A percentile compares a stretch with the other conserved stretches of the same genome.
Conservation (phyloP, 1,140 invertebrate genomes). For the Pseudomyrmex flavicornis region DNA sequence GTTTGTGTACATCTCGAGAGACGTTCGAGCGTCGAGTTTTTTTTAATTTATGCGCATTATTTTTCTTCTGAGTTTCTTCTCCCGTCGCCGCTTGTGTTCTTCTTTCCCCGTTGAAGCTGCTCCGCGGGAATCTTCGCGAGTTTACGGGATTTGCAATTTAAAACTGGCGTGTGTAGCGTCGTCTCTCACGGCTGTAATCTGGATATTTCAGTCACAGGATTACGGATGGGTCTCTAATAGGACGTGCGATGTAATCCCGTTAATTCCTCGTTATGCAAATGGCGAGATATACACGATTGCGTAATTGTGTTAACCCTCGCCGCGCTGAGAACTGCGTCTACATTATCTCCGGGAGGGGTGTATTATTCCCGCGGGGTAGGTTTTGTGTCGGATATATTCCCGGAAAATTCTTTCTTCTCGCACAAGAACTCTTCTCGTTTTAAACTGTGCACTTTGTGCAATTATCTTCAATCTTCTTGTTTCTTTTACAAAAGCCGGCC, state of each 20-base stretch:
- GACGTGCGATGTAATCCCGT: conserved; percentile 42
- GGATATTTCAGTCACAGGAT: conserved; percentile 38
- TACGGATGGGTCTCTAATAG: conserved; percentile 38
- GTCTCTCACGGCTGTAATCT: conserved; percentile 3
- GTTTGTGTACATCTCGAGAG: neutral
- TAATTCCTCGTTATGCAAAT: conserved; percentile 58
- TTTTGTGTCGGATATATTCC: neutral
- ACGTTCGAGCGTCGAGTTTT: neutral
- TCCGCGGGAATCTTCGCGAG: no score
- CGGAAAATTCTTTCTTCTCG: conserved; percentile 22
- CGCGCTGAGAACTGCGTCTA: conserved; percentile 31
- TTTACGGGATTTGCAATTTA: neutral
- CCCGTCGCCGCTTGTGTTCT: neutral
- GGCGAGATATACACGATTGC: conserved; percentile 33
- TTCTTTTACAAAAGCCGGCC: neutral
- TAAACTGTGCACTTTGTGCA: conserved; percentile 41
- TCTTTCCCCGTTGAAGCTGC: neutral
- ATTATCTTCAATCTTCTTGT: conserved; percentile 44
- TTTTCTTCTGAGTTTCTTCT: neutral
- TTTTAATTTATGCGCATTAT: neutral
- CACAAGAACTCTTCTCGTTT: conserved; percentile 39
- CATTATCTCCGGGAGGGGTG: neutral
- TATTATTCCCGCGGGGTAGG: no score
- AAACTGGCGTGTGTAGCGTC: neutral
- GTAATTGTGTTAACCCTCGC: conserved; percentile 47